A percentile compares a stretch with the other conserved stretches of the same genome.
phyloP scores from a whole-genome alignment of 1,140 invertebrate genomes.

The Vollenhovia emeryi region DNA sequence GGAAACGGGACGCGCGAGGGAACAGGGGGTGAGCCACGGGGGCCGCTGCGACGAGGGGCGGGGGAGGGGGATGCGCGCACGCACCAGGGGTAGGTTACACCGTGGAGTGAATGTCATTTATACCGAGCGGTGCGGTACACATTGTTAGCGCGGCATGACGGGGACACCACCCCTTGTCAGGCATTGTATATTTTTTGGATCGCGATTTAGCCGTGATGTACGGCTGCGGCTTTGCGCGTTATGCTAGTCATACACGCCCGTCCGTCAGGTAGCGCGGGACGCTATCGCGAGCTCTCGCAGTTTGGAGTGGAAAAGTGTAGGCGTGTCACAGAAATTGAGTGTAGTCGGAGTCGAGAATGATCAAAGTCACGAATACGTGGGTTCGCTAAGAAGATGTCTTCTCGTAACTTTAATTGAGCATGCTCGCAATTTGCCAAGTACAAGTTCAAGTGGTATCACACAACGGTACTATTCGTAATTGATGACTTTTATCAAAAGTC shows the following conservation, averaged over 20 bases:
- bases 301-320: slow-evolving; percentile 46
- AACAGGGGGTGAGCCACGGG: background rate
- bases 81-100: slow-evolving; percentile 65
- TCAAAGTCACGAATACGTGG: background rate
- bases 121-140: slow-evolving; percentile 77
- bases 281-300: slow-evolving; percentile 64
- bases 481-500: background rate
- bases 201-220: slow-evolving; percentile 85
- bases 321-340: background rate
- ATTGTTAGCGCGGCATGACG: slow-evolving; percentile 78
- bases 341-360: background rate
- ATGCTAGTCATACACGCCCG: slow-evolving; percentile 76
- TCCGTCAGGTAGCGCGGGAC: slow-evolving; percentile 66
- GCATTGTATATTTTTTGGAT: slow-evolving; percentile 85
- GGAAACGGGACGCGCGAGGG: background rate
- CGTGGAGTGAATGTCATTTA: slow-evolving; percentile 81
- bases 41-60: slow-evolving; percentile 8
- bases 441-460: background rate
- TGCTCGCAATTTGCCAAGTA: background rate
- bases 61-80: slow-evolving; percentile 28
- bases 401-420: background rate
- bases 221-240: slow-evolving; percentile 81
- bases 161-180: slow-evolving; percentile 77
- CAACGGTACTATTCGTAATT: background rate
- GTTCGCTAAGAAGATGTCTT: background rate